Evolutionary conservation across 2,113 vertebrate species (phyloP), one percentile per base, ranked within the genome.

Genomic region (Gnathochromis pfefferi): DNA sequence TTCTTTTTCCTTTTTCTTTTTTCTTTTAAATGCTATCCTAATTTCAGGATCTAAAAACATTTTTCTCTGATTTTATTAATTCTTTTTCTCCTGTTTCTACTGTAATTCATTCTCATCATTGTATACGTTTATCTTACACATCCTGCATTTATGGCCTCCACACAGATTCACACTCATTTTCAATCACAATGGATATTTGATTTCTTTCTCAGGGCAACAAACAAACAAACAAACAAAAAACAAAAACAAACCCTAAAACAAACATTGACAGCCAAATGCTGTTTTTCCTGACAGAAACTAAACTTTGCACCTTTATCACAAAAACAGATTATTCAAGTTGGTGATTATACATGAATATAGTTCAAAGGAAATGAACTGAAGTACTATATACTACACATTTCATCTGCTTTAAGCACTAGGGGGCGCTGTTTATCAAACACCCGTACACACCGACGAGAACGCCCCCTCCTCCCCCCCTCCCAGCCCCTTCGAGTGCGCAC

Each of bases 391-490:
- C n/a, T 54, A 42, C 19, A 53, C 28, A 8, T 12, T 14, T 11
- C 3, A 23, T 47, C 14, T 65, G 10, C 45, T 31, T 51, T 26
- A 11, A 60, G 81, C 94, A 88, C 83, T 58, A 90, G 93, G 83
- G 81, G 89, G 86, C 7, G 91, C 88, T 90, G 80, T 88, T 81
- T 78, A n/a, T 87, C 81, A 79, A 83, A 80, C 81, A 63, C 47
- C 11, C 1, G 38, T 21, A 31, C 55, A 75, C 80, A 73, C 5
- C 81, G 91, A 86, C 75, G 91, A 92, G 51, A 94, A 91, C 58
- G 16, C 68, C 7, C 7, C 38, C 35, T 5, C 38, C 35, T 5
- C 3, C 13, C 7, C 55, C 13, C 55, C 17, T n/a, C 60, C 17
- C 17, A 35, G 35, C 60, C 60, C 2, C 31, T 65, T 90, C 54